Evolutionary conservation across 2,113 vertebrate genomes (phyloP).

Genomic region (Pleuronectes platessa): DNA sequence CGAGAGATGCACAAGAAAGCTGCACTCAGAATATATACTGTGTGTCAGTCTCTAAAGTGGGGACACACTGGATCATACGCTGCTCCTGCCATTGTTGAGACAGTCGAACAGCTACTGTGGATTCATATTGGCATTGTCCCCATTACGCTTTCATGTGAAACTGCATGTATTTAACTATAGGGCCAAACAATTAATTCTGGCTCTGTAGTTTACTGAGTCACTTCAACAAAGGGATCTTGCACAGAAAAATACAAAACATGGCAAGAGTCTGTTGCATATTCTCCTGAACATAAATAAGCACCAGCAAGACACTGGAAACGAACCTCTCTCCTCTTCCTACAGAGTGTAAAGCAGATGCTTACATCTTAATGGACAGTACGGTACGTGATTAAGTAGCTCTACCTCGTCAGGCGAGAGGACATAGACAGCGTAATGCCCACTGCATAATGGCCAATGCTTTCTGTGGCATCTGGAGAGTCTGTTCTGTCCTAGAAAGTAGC

Average conservation of each 20-base stretch:
- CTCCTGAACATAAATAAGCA: not conserved
- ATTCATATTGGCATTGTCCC: not conserved
- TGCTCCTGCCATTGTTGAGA: too few relatives aligned
- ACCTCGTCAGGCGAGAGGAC: not conserved
- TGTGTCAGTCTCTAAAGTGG: too few relatives aligned
- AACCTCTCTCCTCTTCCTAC: not conserved
- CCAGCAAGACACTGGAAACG: not conserved
- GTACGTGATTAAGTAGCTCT: not conserved
- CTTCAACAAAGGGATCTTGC: not conserved
- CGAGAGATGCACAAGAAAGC: not conserved
- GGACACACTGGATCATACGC: too few relatives aligned
- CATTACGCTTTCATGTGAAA: not conserved
- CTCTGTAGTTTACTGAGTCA: conserved; percentile 4
- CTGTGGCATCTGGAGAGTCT: not conserved
- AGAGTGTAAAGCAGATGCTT: not conserved
- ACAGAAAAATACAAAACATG: not conserved
- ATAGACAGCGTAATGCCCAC: not conserved
- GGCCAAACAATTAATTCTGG: conserved; percentile 1
- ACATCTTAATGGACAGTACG: not conserved
- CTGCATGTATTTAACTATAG: not conserved
- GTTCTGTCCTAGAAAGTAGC: not conserved
- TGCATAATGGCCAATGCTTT: not conserved
- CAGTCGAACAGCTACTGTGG: not conserved
- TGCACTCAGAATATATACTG: too few relatives aligned
- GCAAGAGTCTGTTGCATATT: not conserved